Evolutionary conservation across 2,113 vertebrate genomes (phyloP).

Genomic region (Camelus dromedarius): DNA sequence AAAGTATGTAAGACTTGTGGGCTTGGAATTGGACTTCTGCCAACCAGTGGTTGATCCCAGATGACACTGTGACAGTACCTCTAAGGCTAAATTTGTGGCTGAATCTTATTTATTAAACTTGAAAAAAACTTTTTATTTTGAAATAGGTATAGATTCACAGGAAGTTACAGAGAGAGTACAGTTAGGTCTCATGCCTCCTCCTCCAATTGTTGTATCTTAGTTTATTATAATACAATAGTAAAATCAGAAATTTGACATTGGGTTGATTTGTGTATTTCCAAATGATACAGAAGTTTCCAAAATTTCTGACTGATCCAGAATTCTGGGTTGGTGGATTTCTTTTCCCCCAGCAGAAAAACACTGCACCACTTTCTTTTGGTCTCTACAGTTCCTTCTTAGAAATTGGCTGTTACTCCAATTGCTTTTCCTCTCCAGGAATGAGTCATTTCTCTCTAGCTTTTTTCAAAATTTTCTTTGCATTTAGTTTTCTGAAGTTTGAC

Average conservation of each 20-base stretch:
- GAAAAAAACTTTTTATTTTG: background rate
- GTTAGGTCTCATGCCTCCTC: fast-evolving
- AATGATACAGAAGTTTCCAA: background rate
- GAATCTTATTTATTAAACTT: background rate
- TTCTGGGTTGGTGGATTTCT: background rate
- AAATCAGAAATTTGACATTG: background rate
- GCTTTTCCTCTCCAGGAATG: background rate
- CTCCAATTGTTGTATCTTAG: background rate
- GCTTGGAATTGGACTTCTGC: background rate
- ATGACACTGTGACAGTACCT: background rate
- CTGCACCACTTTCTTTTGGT: background rate
- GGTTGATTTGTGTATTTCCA: background rate
- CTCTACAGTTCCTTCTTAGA: background rate
- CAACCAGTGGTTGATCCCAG: background rate
- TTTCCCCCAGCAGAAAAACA: background rate
- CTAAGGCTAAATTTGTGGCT: background rate
- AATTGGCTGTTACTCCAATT: background rate
- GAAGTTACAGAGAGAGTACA: background rate
- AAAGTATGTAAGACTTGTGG: background rate
- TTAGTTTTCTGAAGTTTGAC: background rate
- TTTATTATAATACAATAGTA: background rate
- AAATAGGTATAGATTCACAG: background rate
- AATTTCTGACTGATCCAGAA: background rate
- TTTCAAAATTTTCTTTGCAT: background rate
- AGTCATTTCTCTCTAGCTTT: background rate